Conservation (phyloP, 2,113 vertebrate species). For the Oryzias curvinotus region DNA sequence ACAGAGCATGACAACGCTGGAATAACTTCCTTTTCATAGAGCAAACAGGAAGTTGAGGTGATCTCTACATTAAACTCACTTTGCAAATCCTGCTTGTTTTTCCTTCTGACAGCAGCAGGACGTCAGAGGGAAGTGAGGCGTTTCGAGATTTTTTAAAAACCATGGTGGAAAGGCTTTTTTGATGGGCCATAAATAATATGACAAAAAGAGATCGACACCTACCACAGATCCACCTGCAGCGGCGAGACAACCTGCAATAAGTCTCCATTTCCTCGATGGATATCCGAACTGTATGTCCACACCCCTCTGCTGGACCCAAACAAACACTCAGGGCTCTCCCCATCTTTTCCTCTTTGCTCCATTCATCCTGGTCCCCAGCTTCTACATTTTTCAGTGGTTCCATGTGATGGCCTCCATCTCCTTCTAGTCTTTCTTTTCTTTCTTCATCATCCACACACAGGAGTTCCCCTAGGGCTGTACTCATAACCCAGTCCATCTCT, state of each 20-base stretch:
- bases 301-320: conserved; percentile 42
- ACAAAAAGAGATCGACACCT: conserved; percentile 36
- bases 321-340: conserved; percentile 31
- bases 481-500: conserved; percentile 8
- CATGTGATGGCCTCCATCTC: conserved; percentile 8
- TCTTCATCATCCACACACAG: not conserved
- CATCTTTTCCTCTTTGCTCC: conserved; percentile 4
- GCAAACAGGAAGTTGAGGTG: too few relatives aligned
- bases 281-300: conserved; percentile 53
- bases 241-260: conserved; percentile 67
- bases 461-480: not conserved
- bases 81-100: too few relatives aligned
- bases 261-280: conserved; percentile 71
- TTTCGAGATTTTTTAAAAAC: too few relatives aligned
- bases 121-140: too few relatives aligned
- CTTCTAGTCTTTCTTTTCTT: conserved; percentile 7
- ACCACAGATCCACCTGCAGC: conserved; percentile 72
- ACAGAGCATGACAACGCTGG: too few relatives aligned
- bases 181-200: too few relatives aligned
- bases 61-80: too few relatives aligned
- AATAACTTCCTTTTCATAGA: too few relatives aligned
- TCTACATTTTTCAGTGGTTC: conserved; percentile 5
- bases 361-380: conserved; percentile 17
- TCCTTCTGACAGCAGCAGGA: too few relatives aligned
- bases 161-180: too few relatives aligned